Evolutionary conservation across 2,113 vertebrate genomes (phyloP).

Genomic region (Clarias magur): DNA sequence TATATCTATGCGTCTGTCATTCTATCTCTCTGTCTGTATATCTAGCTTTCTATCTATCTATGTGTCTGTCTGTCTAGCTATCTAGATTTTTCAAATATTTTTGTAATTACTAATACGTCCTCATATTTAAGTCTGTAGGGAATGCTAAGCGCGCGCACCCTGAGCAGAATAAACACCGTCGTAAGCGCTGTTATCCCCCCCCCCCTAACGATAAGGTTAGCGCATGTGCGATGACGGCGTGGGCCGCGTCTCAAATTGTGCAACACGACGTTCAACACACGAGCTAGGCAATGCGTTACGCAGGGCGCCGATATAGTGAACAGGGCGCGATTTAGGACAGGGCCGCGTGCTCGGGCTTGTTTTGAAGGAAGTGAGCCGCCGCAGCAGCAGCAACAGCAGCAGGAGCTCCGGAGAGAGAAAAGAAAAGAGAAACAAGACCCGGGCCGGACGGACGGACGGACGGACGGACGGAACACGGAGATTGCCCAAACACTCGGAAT

Average conservation of each 20-base stretch:
- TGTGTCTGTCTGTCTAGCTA: not conserved
- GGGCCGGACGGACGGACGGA: not conserved
- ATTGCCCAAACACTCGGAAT: not conserved
- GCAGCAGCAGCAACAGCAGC: not conserved
- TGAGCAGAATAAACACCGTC: not conserved
- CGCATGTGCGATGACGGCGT: not conserved
- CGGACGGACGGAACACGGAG: not conserved
- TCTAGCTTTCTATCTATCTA: too few species aligned
- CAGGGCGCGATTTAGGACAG: not conserved
- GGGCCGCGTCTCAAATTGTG: not conserved
- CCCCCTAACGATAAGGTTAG: not conserved
- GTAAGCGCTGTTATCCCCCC: not conserved
- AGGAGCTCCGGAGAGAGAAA: not conserved
- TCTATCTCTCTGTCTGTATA: too few species aligned
- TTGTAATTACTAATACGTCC: not conserved
- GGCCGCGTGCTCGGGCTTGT: conserved; percentile 27
- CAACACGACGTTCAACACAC: not conserved
- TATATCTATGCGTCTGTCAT: too few species aligned
- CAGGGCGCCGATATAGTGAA: not conserved
- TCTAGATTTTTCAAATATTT: not conserved
- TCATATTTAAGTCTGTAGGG: not conserved
- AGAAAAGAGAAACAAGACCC: conserved; percentile 12
- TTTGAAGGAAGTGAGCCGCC: conserved; percentile 40
- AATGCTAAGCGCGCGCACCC: not conserved
- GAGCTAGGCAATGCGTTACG: not conserved